Evolutionary conservation across 2,113 vertebrate genomes (phyloP), one percentile per base, ranked within the genome.

Genomic region (Rhipidura dahli): DNA sequence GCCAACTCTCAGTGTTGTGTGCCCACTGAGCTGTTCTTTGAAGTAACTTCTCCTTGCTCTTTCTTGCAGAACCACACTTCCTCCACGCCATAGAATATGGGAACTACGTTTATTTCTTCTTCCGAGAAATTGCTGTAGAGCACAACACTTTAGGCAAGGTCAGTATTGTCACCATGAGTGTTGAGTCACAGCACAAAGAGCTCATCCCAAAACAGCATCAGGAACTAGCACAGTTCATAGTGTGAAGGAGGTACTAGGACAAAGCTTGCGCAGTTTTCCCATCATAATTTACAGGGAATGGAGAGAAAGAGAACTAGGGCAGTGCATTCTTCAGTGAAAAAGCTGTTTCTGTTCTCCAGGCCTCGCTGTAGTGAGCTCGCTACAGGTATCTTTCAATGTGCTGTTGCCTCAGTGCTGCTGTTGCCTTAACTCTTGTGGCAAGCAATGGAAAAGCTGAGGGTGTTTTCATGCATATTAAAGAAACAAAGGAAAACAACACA

Each of bases 101-200:
- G 96, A 99, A 99, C 97, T 99, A 99, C 21, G 99, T 99, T 83
- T 99, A 99, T 98, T 99, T 99, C 97, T 99, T 99, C 98, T 99
- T 99, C 96, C 98, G 99, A 96, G 99, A 99, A 97, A 99, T 99
- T 69, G 99, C 99, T 15, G 99, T 99, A 33, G 99, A 99, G 94
- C 99, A 99, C 97, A 99, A 99, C 95, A 99, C 99, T 95, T 98
- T 99, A 97, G 99, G 99, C 97, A 99, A 99, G 99, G 99, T 99
- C 97, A 66, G 98, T 98, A 83, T 71, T 3, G 0, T 66, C 63
- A n/a, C 18, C 4, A 14, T 5, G 11, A 85, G 68, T 40, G 9
- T 37, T 15, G 81, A 91, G 31, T 45, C 9, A 3, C 4, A 44
- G 72, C 50, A 87, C 60, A 49, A 42, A 27, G 49, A 49, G 16